A percentile compares a stretch with the other conserved stretches of the same genome.
These are phyloP conservation scores for Laterallus jamaicensis DNA, from an alignment of 2,113 vertebrate genomes.

Conservation along the genomic window DNA sequence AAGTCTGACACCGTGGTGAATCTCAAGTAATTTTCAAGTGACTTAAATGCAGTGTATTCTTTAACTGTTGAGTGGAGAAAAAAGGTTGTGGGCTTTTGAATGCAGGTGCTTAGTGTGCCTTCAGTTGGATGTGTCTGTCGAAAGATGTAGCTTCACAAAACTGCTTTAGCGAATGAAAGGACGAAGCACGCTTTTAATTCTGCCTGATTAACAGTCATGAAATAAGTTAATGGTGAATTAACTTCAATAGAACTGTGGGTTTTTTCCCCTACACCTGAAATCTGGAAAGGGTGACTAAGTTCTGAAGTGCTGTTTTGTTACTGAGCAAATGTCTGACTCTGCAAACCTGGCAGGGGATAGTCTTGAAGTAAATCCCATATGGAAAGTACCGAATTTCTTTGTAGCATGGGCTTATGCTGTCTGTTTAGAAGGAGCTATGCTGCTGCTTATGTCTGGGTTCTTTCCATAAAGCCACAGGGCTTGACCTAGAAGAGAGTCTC, in stretches of 20 bases:
- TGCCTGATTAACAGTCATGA: neutral
- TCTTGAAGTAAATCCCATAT: neutral
- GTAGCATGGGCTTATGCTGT: neutral
- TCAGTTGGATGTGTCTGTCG: neutral
- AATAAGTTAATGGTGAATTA: neutral
- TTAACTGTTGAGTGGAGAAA: rapidly evolving
- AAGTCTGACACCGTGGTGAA: neutral
- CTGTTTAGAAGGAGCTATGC: neutral
- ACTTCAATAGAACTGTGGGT: neutral
- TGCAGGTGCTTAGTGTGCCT: neutral
- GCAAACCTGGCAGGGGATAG: neutral
- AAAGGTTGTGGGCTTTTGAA: neutral
- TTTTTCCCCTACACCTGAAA: neutral
- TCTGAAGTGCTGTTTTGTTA: neutral
- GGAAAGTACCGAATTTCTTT: neutral
- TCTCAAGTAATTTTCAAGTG: neutral
- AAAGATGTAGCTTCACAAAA: neutral
- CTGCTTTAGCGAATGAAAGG: neutral
- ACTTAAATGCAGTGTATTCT: neutral
- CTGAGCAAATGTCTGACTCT: neutral
- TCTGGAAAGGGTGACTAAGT: neutral
- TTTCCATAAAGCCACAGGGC: neutral
- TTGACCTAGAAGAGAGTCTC: neutral
- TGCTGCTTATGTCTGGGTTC: neutral
- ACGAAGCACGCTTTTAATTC: neutral